Conservation (phyloP, 2,797 vertebrate genomes). For the Periparus ater region DNA sequence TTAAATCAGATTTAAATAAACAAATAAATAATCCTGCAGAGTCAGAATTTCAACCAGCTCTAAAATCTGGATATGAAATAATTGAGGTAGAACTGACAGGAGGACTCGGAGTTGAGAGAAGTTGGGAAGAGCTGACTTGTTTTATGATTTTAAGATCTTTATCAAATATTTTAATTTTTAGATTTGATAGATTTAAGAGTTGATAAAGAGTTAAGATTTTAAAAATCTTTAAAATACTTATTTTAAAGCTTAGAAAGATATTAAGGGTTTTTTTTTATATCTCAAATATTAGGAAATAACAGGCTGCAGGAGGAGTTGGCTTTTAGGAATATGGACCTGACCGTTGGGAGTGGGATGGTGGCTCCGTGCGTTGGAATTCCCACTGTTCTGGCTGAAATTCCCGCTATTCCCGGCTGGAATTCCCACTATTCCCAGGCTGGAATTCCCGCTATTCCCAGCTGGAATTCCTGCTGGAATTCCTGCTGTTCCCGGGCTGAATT, state of each 20-base stretch:
- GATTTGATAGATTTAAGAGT: background rate
- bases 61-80: background rate
- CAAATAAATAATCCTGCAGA: background rate
- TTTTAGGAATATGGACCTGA: background rate
- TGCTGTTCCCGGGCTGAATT: no score
- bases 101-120: fast-evolving
- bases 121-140: background rate
- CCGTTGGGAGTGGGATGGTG: fast-evolving
- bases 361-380: background rate
- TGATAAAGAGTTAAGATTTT: no score
- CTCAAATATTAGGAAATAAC: fast-evolving
- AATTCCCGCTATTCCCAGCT: no score
- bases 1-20: background rate
- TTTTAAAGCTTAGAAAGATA: background rate
- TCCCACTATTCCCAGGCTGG: no score
- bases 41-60: background rate
- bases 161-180: background rate
- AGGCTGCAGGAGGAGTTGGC: background rate
- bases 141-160: background rate
- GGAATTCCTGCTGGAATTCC: no score
- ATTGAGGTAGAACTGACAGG: fast-evolving
- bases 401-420: background rate
- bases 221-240: background rate
- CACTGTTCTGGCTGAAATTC: background rate
- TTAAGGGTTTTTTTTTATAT: background rate